phyloP scores from a whole-genome alignment of 1,140 invertebrate species.

The Trichonephila clavipes region DNA sequence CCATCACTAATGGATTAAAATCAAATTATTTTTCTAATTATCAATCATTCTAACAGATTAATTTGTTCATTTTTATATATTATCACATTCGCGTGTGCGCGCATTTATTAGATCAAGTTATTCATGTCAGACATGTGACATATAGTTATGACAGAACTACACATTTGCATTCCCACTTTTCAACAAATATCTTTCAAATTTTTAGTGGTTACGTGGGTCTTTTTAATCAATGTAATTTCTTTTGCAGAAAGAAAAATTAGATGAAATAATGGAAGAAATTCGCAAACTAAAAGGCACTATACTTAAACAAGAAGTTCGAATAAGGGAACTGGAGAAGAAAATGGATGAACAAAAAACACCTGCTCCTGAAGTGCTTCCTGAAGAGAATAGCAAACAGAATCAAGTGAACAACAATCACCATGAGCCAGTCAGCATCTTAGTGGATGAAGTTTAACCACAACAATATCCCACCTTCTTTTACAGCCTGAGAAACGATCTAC shows the following conservation, averaged over 20 bases:
- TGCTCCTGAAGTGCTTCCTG: neutral
- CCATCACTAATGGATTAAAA: too few species aligned
- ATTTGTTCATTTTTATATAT: too few species aligned
- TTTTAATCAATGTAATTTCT: neutral
- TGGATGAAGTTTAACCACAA: constrained; percentile 71
- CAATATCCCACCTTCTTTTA: neutral
- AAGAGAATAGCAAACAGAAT: constrained; percentile 64
- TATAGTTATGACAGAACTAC: too few species aligned
- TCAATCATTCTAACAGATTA: too few species aligned
- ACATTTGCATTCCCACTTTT: too few species aligned
- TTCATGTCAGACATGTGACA: too few species aligned
- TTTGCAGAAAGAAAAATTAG: constrained; percentile 84
- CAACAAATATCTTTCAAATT: too few species aligned
- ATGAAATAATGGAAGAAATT: constrained; percentile 92
- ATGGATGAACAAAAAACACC: constrained; percentile 62
- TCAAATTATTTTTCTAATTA: too few species aligned
- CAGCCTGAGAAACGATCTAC: constrained; percentile 10
- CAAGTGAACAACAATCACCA: constrained; percentile 74
- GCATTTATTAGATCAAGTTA: too few species aligned
- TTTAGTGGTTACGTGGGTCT: too few species aligned
- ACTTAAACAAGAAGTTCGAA: constrained; percentile 95
- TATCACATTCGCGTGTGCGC: too few species aligned
- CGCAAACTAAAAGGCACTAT: constrained; percentile 95
- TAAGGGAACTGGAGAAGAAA: constrained; percentile 86
- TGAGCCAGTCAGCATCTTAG: constrained; percentile 52